phyloP scores from a whole-genome alignment of 1,140 invertebrate genomes.

The Formica exsecta region DNA sequence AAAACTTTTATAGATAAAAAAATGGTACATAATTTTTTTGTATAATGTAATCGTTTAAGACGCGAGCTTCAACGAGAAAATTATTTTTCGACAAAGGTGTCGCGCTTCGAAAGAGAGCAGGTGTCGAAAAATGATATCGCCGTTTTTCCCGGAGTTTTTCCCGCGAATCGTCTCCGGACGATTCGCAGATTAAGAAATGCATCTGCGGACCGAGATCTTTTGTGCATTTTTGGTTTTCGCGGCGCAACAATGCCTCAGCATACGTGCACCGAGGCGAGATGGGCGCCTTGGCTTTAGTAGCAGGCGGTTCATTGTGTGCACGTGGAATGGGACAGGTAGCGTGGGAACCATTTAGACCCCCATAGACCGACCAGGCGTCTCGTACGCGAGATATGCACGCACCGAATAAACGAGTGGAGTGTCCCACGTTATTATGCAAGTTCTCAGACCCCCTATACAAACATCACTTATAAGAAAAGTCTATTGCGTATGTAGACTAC shows the following conservation, averaged over 20 bases:
- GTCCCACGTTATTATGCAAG: slow-evolving; percentile 67
- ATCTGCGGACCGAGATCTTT: slow-evolving; percentile 46
- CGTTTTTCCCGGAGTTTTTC: neutral
- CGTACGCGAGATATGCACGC: slow-evolving; percentile 15
- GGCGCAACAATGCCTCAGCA: slow-evolving; percentile 15
- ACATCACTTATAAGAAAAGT: slow-evolving; percentile 8
- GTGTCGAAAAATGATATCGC: slow-evolving; percentile 27
- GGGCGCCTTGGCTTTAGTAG: slow-evolving; percentile 71
- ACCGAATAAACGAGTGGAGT: neutral
- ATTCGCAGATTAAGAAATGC: slow-evolving; percentile 33
- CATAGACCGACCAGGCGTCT: slow-evolving; percentile 61
- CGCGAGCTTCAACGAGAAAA: neutral
- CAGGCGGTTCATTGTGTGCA: slow-evolving; percentile 67
- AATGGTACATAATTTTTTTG: too few relatives aligned
- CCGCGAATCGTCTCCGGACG: neutral
- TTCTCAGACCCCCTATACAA: slow-evolving; percentile 47
- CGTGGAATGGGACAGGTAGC: slow-evolving; percentile 81
- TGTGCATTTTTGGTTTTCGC: slow-evolving; percentile 43
- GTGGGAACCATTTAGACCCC: slow-evolving; percentile 84
- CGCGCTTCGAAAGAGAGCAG: neutral
- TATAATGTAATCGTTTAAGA: neutral
- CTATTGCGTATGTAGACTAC: slow-evolving; percentile 1
- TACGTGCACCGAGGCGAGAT: slow-evolving; percentile 59
- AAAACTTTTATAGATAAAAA: neutral
- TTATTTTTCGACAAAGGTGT: neutral